phyloP scores from a whole-genome alignment of 2,888 invertebrate genomes.

The Heliconius hortense region DNA sequence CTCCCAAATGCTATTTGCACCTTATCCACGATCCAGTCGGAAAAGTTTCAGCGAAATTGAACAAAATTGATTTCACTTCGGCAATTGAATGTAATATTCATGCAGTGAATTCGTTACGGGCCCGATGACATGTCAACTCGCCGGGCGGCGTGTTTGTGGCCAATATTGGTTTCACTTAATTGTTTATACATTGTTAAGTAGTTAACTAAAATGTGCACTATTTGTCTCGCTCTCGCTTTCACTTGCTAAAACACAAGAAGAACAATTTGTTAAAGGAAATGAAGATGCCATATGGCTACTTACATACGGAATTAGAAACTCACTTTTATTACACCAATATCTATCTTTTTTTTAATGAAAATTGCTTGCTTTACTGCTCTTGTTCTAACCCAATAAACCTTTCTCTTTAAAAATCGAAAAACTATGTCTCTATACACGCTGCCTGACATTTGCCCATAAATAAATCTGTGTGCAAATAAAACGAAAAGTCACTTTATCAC shows the following conservation, averaged over 20 bases:
- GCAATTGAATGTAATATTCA: slow-evolving; percentile 43
- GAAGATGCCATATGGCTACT: background rate
- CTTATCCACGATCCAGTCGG: slow-evolving; percentile 43
- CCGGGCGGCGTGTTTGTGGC: slow-evolving; percentile 2
- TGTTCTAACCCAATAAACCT: background rate
- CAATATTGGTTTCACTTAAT: slow-evolving; percentile 18
- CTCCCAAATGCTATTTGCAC: slow-evolving; percentile 48
- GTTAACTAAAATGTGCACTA: slow-evolving; percentile 6
- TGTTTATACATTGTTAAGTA: slow-evolving; percentile 22
- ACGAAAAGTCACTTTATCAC: slow-evolving; percentile 39
- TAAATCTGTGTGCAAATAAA: slow-evolving; percentile 38
- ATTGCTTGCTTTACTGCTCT: background rate
- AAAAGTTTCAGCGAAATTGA: slow-evolving; percentile 45
- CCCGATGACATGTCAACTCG: slow-evolving; percentile 24
- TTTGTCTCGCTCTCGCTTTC: background rate
- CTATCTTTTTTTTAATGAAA: background rate
- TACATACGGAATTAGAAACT: background rate
- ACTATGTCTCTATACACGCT: background rate
- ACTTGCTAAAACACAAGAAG: background rate
- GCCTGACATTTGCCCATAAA: slow-evolving; percentile 15
- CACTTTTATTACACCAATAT: background rate
- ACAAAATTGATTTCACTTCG: slow-evolving; percentile 43
- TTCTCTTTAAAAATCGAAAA: background rate
- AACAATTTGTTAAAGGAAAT: too few relatives aligned
- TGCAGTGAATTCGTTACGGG: slow-evolving; percentile 34